These are phyloP conservation scores for Nipponia nippon DNA, from an alignment of 2,113 vertebrate species.

Conservation along the genomic window DNA sequence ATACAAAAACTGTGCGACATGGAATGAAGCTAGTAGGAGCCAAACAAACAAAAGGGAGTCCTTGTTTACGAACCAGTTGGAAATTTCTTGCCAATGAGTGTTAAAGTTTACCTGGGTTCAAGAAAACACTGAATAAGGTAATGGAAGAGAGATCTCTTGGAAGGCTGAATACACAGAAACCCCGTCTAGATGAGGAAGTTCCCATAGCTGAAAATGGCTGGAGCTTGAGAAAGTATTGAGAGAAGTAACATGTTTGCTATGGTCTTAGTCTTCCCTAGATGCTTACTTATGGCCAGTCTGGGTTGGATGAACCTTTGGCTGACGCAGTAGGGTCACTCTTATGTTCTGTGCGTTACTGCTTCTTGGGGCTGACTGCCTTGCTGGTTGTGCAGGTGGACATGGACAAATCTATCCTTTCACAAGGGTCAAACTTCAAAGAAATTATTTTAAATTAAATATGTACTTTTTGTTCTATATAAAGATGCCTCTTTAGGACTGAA, in stretches of 20 bases:
- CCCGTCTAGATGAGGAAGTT: background rate
- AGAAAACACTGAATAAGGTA: background rate
- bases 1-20: fast-evolving
- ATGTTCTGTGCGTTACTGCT: background rate
- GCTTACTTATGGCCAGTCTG: too few species aligned
- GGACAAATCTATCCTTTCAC: background rate
- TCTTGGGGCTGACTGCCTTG: background rate
- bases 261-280: background rate
- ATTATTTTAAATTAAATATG: background rate
- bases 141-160: background rate
- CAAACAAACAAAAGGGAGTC: background rate
- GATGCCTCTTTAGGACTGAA: background rate
- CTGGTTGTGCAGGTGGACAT: background rate
- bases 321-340: background rate
- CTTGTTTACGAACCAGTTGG: fast-evolving
- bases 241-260: background rate
- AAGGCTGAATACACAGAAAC: background rate
- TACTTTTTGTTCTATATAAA: background rate
- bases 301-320: background rate
- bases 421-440: background rate
- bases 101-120: background rate
- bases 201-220: background rate
- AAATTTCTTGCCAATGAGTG: background rate
- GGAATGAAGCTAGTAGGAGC: background rate
- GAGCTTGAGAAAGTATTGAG: background rate